These are phyloP conservation scores for Pavo muticus DNA, from an alignment of 2,113 vertebrate species.

Conservation along the genomic window DNA sequence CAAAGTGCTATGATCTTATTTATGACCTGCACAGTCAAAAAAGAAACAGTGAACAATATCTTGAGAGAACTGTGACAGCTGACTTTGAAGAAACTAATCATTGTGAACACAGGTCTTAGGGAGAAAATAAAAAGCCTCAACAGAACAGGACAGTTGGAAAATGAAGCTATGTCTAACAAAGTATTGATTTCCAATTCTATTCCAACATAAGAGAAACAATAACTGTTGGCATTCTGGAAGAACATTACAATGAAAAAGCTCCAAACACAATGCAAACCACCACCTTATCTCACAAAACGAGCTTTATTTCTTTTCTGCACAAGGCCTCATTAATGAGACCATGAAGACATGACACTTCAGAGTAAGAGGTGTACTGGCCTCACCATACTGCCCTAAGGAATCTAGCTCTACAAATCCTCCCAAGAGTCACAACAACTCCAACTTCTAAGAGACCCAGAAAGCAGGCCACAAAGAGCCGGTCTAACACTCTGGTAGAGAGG, in stretches of 20 bases:
- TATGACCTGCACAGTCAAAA: neutral
- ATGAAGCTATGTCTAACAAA: neutral
- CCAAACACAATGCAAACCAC: neutral
- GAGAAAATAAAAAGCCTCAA: neutral
- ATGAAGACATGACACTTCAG: neutral
- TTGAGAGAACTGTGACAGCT: neutral
- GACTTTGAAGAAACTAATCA: neutral
- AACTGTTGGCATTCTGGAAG: neutral
- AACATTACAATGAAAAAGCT: too few relatives aligned
- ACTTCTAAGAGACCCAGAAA: neutral
- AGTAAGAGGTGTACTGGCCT: neutral
- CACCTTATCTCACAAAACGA: neutral
- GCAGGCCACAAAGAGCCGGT: neutral
- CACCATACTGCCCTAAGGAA: neutral
- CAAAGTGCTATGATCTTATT: neutral
- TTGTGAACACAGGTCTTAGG: neutral
- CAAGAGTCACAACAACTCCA: neutral
- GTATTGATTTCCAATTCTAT: neutral
- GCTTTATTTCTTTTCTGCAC: neutral
- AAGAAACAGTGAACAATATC: neutral
- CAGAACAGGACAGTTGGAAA: neutral
- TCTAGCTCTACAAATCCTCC: neutral
- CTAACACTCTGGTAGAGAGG: neutral
- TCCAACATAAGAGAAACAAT: neutral
- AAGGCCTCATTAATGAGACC: neutral